A percentile compares a stretch with the other conserved stretches of the same genome.
Evolutionary conservation across 2,797 vertebrate species (phyloP).

Genomic region (Podargus strigoides): DNA sequence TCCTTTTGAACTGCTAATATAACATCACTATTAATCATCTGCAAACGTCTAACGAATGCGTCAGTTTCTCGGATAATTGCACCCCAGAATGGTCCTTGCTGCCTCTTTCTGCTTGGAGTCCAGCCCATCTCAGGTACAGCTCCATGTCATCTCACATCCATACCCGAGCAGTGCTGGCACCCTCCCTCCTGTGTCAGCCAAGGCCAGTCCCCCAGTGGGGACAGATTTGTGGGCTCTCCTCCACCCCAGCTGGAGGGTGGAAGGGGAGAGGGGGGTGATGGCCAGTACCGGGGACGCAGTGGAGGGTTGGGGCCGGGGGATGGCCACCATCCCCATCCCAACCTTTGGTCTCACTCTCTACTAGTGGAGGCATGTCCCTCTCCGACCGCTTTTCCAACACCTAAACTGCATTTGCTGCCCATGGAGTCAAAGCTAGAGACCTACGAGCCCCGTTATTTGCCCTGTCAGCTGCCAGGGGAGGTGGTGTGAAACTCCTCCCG

Average conservation of each 20-base stretch:
- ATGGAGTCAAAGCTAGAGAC: background rate
- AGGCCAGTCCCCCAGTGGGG: accelerated
- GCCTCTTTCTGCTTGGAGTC: background rate
- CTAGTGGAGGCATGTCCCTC: no score
- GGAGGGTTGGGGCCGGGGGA: background rate
- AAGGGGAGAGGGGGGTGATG: background rate
- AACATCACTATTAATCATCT: background rate
- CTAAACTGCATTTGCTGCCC: background rate
- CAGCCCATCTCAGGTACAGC: background rate
- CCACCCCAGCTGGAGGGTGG: background rate
- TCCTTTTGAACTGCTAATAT: background rate
- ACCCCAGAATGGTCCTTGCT: background rate
- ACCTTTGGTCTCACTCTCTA: background rate
- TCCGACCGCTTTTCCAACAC: background rate
- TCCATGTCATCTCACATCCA: background rate
- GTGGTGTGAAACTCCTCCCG: background rate
- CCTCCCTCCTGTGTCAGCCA: background rate
- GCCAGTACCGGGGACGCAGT: accelerated
- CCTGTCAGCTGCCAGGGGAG: background rate
- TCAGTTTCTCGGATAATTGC: background rate
- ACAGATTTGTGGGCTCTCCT: background rate
- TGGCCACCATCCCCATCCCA: background rate
- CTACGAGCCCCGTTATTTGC: background rate
- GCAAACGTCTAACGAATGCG: background rate
- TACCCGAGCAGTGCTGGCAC: background rate